Base-by-base conservation (phyloP, 2,113 vertebrate species). In the Progne subis region DNA sequence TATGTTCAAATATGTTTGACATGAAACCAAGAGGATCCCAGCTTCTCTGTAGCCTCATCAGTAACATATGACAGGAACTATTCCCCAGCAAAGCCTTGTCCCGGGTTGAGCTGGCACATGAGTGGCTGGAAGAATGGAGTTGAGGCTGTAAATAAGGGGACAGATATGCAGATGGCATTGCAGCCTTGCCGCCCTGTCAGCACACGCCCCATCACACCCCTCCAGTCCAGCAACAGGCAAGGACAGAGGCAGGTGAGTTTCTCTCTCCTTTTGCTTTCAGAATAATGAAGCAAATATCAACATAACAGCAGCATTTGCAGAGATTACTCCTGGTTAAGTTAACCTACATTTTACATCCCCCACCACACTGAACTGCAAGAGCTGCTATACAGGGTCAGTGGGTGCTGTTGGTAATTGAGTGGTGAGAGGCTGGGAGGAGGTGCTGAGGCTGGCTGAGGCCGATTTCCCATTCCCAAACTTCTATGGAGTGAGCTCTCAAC, bases 1-100 rank as follows among this genome's bases (percentile, higher is more conserved):
- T 77, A 88, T 88, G 92, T 68, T 96, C 64, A 92, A 81, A 81
- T 86, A 96, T 93, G 90, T 95, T 95, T 90, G 69, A 77, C 64
- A 88, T 28, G 93, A 94, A 96, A 95, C 78, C 65, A 75, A 67
- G 72, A 78, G 60, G 47, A 94, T 92, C 64, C 26, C 79, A 74
- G 71, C 41, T 94, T 81, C 60, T 81, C 56, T 52, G 31, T 1
- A 63, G 52, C 49, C 56, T n/a, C 0, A 0, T 55, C 8, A 12
- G 50, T 39, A 82, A 86, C 0, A 4, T 47, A 32, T 11, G 72
- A 83, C 2, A 71, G 68, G 52, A 90, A 69, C n/a, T 68, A 75
- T 43, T 59, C 37, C 21, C 14, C 60, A 70, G 85, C 46, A 93
- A 63, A 92, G 47, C 43, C 31, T 6, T 7, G 6, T 50, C 82